Evolutionary conservation across 2,113 vertebrate genomes (phyloP).

Genomic region (Eclectus roratus): DNA sequence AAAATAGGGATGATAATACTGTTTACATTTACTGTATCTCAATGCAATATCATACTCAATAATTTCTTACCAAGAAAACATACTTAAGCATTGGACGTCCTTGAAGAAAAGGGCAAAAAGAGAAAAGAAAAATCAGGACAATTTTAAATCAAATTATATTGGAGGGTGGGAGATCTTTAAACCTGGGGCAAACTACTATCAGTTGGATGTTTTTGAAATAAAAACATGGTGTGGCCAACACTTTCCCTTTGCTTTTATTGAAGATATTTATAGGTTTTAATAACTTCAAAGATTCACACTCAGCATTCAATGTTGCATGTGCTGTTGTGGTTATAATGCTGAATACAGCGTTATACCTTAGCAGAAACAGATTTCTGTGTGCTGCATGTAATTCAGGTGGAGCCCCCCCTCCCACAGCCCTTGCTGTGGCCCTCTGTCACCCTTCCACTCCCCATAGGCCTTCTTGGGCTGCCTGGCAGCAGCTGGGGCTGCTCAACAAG

Average conservation of each 20-base stretch:
- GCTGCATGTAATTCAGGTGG: background rate
- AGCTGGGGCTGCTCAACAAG: background rate
- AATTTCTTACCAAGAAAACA: background rate
- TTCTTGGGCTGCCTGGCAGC: background rate
- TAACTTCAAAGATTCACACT: background rate
- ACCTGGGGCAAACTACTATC: background rate
- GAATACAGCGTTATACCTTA: background rate
- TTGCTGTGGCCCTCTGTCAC: background rate
- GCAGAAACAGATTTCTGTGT: background rate
- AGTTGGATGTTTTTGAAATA: background rate
- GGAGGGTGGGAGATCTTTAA: background rate
- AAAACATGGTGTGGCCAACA: background rate
- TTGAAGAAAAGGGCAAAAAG: background rate
- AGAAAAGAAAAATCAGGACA: background rate
- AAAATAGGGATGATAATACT: background rate
- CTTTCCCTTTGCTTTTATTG: background rate
- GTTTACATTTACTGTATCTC: background rate
- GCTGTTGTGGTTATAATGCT: background rate
- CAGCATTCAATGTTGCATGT: background rate
- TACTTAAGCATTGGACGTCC: background rate
- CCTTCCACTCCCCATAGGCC: fast-evolving
- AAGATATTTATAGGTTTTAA: conserved; percentile 38
- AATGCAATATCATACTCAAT: background rate
- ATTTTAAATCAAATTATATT: background rate
- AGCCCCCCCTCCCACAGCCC: background rate